phyloP scores from a whole-genome alignment of 1,140 invertebrate genomes.

The Lucilia cuprina region DNA sequence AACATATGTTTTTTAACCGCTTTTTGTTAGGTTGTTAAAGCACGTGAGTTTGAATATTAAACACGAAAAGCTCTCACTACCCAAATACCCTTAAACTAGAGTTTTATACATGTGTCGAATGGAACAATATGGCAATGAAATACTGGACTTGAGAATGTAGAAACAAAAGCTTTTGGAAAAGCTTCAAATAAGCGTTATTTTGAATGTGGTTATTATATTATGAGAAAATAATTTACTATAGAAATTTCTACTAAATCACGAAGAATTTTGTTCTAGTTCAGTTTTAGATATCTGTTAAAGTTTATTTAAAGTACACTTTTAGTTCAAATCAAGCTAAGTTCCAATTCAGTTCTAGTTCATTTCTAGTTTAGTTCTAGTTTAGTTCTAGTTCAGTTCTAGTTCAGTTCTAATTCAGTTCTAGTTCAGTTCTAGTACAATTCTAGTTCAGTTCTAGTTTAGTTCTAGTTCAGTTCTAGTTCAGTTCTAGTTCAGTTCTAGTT shows the following conservation, averaged over 20 bases:
- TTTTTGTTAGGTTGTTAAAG: background rate
- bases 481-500: too few species aligned
- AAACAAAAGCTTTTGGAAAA: background rate
- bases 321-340: too few species aligned
- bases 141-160: background rate
- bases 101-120: background rate
- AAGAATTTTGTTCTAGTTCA: too few species aligned
- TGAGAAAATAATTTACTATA: background rate
- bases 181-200: background rate
- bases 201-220: background rate
- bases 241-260: background rate
- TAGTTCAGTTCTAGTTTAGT: too few species aligned
- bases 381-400: too few species aligned
- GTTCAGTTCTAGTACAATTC: too few species aligned
- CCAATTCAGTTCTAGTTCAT: too few species aligned
- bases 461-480: too few species aligned
- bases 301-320: too few species aligned
- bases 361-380: too few species aligned
- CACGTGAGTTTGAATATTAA: background rate
- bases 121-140: background rate
- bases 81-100: constrained; percentile 8
- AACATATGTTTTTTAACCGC: background rate
- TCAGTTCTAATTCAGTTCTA: too few species aligned
- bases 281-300: too few species aligned
- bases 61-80: background rate